These are phyloP conservation scores for Gallirallus australis DNA, from an alignment of 2,797 vertebrate genomes.

Conservation along the genomic window DNA sequence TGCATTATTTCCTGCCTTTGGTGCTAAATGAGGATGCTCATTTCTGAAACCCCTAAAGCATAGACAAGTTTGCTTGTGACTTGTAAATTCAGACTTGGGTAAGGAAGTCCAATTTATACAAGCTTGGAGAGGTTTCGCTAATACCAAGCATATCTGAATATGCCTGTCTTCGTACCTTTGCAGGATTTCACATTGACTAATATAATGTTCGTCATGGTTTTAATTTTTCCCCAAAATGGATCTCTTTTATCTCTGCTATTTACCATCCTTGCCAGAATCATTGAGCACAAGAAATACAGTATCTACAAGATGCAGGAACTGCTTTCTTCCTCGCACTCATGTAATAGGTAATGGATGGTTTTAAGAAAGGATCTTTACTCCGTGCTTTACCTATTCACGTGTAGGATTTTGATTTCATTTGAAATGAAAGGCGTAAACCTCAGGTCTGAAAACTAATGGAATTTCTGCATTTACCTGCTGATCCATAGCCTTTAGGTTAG, in stretches of 20 bases:
- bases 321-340: slow-evolving; percentile 33
- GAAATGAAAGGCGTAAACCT: slow-evolving; percentile 79
- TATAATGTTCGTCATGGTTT: slow-evolving; percentile 57
- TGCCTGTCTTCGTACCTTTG: slow-evolving; percentile 56
- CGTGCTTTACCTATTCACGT: slow-evolving; percentile 72
- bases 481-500: slow-evolving; percentile 79
- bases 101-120: slow-evolving; percentile 52
- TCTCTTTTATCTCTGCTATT: slow-evolving; percentile 70
- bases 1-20: slow-evolving; percentile 21
- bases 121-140: slow-evolving; percentile 42
- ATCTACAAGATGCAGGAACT: slow-evolving; percentile 58
- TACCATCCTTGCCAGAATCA: slow-evolving; percentile 67
- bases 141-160: slow-evolving; percentile 45
- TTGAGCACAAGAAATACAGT: slow-evolving; percentile 62
- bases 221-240: slow-evolving; percentile 70
- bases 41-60: slow-evolving; percentile 45
- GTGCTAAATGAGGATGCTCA: slow-evolving; percentile 1
- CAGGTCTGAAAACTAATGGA: slow-evolving; percentile 79
- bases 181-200: slow-evolving; percentile 53
- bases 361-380: slow-evolving; percentile 69
- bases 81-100: slow-evolving; percentile 53
- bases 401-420: slow-evolving; percentile 80
- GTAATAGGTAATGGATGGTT: slow-evolving; percentile 68
- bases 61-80: slow-evolving; percentile 32
- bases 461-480: slow-evolving; percentile 81